Evolutionary conservation across 1,140 invertebrate species (phyloP), one percentile per base, ranked within the genome.

Genomic region (Adelges cooleyi): DNA sequence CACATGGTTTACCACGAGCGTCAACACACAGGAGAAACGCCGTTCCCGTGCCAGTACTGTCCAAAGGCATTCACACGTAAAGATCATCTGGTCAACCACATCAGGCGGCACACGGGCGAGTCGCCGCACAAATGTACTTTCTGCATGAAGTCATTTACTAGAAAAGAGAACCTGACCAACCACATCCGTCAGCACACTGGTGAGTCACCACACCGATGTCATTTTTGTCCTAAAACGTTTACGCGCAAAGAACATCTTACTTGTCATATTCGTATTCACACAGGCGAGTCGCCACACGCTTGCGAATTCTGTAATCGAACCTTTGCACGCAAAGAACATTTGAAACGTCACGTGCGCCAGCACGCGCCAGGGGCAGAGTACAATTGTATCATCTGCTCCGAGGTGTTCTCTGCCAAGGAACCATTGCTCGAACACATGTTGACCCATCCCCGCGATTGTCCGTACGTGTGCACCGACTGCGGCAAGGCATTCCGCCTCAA

Each of bases 291-390:
- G 50, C 84, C 86, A 1, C 88, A 89, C 72, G 77, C 83, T n/a
- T 91, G 89, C 75, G 83, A 86, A 69, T 84, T 85, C 68, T 91
- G 89, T 73, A 82, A 84, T 67, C 87, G 89, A 70, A 84, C 85
- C 1, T 92, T 91, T 74, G 87, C 86, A 1, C 78, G 86, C 65
- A 90, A 89, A 73, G 86, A 90, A 74, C 86, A 90, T 70, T 79
- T 90, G 29, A 84, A 86, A 67, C 84, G 88, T 69, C 88, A 91
- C 75, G 77, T 87, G 70, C 77, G 87, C 71, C 86, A 89, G 76
- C 95, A 98, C 77, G 96, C 93, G 50, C 89, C 89, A 67, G 92
- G 94, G 76, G 85, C 85, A 67, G 86, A 86, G 52, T 87, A 87
- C 75, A 85, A 86, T 75, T 94, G 91, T 77, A 84, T 84, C 71